phyloP scores from a whole-genome alignment of 1,140 invertebrate species.

The Drosophila truncata region DNA sequence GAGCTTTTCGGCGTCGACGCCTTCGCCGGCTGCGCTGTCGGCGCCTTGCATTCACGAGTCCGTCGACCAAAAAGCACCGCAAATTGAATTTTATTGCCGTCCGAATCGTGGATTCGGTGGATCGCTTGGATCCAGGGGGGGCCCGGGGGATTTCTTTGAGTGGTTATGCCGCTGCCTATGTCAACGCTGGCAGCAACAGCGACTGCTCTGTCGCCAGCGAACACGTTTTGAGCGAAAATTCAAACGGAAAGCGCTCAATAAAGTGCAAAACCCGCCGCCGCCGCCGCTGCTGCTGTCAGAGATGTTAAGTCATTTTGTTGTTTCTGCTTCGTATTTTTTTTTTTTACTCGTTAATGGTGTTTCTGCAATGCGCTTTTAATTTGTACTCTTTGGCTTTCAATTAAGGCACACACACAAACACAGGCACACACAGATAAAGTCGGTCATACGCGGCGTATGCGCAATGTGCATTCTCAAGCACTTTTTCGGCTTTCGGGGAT shows the following conservation, averaged over 20 bases:
- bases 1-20: slow-evolving; percentile 52
- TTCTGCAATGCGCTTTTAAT: slow-evolving; percentile 76
- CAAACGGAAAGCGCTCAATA: slow-evolving; percentile 71
- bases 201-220: slow-evolving; percentile 3
- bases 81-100: slow-evolving; percentile 75
- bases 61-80: background rate
- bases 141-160: slow-evolving; percentile 19
- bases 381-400: slow-evolving; percentile 72
- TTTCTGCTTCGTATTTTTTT: background rate
- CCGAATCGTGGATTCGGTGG: slow-evolving; percentile 35
- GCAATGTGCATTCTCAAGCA: slow-evolving; percentile 48
- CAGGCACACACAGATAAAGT: slow-evolving; percentile 1
- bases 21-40: slow-evolving; percentile 30
- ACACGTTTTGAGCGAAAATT: slow-evolving; percentile 73
- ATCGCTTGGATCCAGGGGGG: slow-evolving; percentile 10
- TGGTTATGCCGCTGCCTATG: background rate
- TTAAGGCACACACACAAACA: slow-evolving; percentile 49
- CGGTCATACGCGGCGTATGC: slow-evolving; percentile 50
- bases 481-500: slow-evolving; percentile 1
- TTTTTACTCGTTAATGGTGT: slow-evolving; percentile 37
- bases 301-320: slow-evolving; percentile 52
- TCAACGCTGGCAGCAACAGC: background rate
- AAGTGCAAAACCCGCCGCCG: slow-evolving; percentile 65
- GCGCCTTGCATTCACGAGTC: slow-evolving; percentile 21
- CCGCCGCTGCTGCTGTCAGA: slow-evolving; percentile 7